Evolutionary conservation across 1,140 invertebrate species (phyloP).

Genomic region (Cydia splendana): DNA sequence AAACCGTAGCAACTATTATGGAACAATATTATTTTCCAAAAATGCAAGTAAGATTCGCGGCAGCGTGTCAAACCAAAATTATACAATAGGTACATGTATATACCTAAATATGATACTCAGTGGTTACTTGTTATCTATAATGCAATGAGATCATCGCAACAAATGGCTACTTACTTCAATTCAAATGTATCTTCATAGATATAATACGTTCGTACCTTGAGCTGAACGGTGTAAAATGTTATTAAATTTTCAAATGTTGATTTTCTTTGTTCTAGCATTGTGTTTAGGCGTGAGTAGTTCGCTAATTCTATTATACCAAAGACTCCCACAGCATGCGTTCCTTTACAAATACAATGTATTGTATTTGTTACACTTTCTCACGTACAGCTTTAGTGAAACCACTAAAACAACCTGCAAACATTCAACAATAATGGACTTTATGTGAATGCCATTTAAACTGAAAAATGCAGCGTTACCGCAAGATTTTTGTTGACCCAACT

Average conservation of each 20-base stretch:
- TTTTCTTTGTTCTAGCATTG: slow-evolving; percentile 25
- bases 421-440: background rate
- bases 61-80: no score
- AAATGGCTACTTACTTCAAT: no score
- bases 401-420: background rate
- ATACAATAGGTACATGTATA: no score
- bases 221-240: background rate
- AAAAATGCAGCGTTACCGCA: slow-evolving; percentile 40
- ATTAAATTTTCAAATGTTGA: slow-evolving; percentile 32
- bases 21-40: no score
- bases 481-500: slow-evolving; percentile 39
- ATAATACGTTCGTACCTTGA: no score
- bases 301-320: slow-evolving; percentile 34
- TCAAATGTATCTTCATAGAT: no score
- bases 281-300: slow-evolving; percentile 13
- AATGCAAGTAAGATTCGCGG: no score
- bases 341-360: slow-evolving; percentile 35
- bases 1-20: no score
- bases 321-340: slow-evolving; percentile 35
- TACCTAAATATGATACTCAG: no score
- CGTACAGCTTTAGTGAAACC: slow-evolving; percentile 41
- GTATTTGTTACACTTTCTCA: slow-evolving; percentile 66
- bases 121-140: no score
- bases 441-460: background rate
- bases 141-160: no score